Evolutionary conservation across 2,797 vertebrate genomes (phyloP).

Genomic region (Rhodeus uyekii): DNA sequence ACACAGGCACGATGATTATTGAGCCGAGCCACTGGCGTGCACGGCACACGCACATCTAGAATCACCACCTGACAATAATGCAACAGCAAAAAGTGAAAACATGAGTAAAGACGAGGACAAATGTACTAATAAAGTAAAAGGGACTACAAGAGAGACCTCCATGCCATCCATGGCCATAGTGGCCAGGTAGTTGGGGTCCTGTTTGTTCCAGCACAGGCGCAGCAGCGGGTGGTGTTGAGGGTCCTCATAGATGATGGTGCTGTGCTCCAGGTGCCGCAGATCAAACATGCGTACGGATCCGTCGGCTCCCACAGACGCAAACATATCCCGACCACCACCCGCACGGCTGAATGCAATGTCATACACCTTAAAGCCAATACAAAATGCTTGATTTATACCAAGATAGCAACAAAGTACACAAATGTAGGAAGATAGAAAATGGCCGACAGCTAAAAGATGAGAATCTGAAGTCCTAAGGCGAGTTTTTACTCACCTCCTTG

Average conservation of each 20-base stretch:
- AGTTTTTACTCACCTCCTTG: slow-evolving; percentile 86
- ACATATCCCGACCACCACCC: slow-evolving; percentile 95
- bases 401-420: neutral
- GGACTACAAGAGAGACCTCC: slow-evolving; percentile 81
- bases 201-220: slow-evolving; percentile 99
- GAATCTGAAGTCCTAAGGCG: neutral
- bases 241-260: slow-evolving; percentile 99
- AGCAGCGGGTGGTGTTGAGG: slow-evolving; percentile 97
- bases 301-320: slow-evolving; percentile 95
- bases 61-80: slow-evolving; percentile 87
- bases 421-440: neutral
- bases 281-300: slow-evolving; percentile 98
- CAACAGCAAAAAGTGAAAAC: neutral
- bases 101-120: neutral
- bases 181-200: slow-evolving; percentile 97
- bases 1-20: slow-evolving; percentile 98
- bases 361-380: slow-evolving; percentile 83
- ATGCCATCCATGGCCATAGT: slow-evolving; percentile 99
- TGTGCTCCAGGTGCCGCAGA: slow-evolving; percentile 95
- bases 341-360: slow-evolving; percentile 98
- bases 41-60: slow-evolving; percentile 95
- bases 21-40: slow-evolving; percentile 96
- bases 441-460: neutral
- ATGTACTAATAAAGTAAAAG: neutral
- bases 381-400: neutral